phyloP scores from a whole-genome alignment of 1,140 invertebrate genomes.

The Drosophila tsacasi region DNA sequence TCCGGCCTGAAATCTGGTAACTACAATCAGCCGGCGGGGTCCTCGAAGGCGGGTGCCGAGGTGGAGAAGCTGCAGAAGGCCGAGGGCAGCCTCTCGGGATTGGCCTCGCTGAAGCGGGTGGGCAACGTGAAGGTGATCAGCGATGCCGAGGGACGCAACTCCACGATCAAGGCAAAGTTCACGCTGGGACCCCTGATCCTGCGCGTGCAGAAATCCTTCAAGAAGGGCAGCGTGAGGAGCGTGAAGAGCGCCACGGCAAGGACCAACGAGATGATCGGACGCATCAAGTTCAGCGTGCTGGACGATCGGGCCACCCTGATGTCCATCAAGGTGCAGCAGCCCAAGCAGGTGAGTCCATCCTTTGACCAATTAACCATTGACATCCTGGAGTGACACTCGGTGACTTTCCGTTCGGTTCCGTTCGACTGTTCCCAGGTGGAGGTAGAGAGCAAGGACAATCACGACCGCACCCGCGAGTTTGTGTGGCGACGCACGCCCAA shows the following conservation, averaged over 20 bases:
- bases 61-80: slow-evolving; percentile 86
- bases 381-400: not conserved
- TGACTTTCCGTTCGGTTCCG: slow-evolving; percentile 22
- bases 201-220: slow-evolving; percentile 93
- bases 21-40: slow-evolving; percentile 74
- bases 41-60: slow-evolving; percentile 77
- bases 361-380: slow-evolving; percentile 65
- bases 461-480: slow-evolving; percentile 92
- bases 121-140: slow-evolving; percentile 92
- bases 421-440: slow-evolving; percentile 87
- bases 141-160: slow-evolving; percentile 89
- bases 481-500: slow-evolving; percentile 92
- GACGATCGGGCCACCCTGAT: slow-evolving; percentile 91
- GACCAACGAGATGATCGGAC: slow-evolving; percentile 93
- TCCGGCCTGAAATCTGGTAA: slow-evolving; percentile 65
- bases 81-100: slow-evolving; percentile 91
- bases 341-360: slow-evolving; percentile 89
- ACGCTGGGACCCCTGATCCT: slow-evolving; percentile 91
- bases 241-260: slow-evolving; percentile 93
- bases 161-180: slow-evolving; percentile 93
- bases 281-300: slow-evolving; percentile 91
- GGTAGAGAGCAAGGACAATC: slow-evolving; percentile 92
- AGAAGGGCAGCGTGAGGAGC: slow-evolving; percentile 89
- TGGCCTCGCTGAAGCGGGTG: slow-evolving; percentile 90
- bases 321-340: slow-evolving; percentile 93